These are phyloP conservation scores for Plumapathes pennacea DNA, from an alignment of 92 coral and sea anemone species.

Conservation along the genomic window DNA sequence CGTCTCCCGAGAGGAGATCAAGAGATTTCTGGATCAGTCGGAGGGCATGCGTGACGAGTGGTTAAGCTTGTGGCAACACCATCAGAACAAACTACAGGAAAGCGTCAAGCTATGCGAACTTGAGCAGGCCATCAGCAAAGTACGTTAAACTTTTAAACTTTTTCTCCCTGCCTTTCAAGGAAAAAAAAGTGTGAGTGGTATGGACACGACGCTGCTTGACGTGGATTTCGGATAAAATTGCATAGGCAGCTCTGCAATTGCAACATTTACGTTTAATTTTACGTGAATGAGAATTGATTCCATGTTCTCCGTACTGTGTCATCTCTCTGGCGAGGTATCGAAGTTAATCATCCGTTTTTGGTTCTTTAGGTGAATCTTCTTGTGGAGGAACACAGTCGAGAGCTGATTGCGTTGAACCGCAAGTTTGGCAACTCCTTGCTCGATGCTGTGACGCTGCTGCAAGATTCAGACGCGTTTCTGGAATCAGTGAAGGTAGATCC, in stretches of 20 bases:
- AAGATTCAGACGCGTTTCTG: conserved; percentile 87
- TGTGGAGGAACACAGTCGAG: conserved; percentile 88
- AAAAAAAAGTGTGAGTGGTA: too few species aligned
- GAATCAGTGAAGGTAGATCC: conserved; percentile 89
- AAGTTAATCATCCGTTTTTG: neutral
- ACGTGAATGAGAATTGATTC: too few species aligned
- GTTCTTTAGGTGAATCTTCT: conserved; percentile 75
- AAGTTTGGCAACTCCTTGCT: conserved; percentile 84
- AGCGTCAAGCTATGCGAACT: conserved; percentile 92
- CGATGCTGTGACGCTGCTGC: conserved; percentile 90
- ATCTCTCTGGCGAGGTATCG: neutral
- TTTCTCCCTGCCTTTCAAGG: too few species aligned
- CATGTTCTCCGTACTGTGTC: too few species aligned
- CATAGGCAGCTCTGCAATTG: neutral
- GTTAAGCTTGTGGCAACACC: conserved; percentile 95
- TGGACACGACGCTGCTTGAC: too few species aligned
- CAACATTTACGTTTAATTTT: too few species aligned
- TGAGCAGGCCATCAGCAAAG: conserved; percentile 90
- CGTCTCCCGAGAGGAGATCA: conserved; percentile 95
- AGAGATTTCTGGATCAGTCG: conserved; percentile 83
- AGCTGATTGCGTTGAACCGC: conserved; percentile 73
- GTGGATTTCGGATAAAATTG: too few species aligned
- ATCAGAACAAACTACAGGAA: conserved; percentile 84
- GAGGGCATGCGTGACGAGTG: conserved; percentile 88
- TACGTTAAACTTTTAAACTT: too few species aligned